phyloP scores from a whole-genome alignment of 2,888 invertebrate species.

The Diploptera punctata region DNA sequence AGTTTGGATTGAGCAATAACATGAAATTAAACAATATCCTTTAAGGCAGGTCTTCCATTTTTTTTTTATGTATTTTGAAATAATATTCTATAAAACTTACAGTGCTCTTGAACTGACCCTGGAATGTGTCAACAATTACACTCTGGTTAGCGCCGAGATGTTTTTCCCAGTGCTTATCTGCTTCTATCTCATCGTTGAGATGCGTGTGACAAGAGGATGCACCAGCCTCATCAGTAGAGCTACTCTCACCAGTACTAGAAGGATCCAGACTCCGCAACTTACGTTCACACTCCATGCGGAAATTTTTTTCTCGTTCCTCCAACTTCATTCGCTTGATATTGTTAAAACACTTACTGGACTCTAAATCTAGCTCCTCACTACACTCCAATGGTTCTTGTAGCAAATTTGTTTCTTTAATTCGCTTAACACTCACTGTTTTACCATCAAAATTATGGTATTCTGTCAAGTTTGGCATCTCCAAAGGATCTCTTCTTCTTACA shows the following conservation, averaged over 20 bases:
- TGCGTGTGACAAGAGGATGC: slow-evolving; percentile 22
- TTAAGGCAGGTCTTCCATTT: background rate
- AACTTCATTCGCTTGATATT: slow-evolving; percentile 55
- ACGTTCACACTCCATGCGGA: slow-evolving; percentile 47
- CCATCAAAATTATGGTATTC: slow-evolving; percentile 57
- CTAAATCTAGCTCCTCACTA: slow-evolving; percentile 25
- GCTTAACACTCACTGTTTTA: slow-evolving; percentile 54
- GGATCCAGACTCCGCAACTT: slow-evolving; percentile 42
- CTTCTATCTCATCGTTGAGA: slow-evolving; percentile 52
- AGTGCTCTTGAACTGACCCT: slow-evolving; percentile 69
- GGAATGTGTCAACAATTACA: slow-evolving; percentile 66
- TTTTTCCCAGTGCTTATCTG: slow-evolving; percentile 63
- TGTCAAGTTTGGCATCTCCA: slow-evolving; percentile 56
- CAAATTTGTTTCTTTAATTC: slow-evolving; percentile 60
- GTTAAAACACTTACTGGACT: slow-evolving; percentile 39
- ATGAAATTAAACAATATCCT: background rate
- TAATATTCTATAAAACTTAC: slow-evolving; percentile 54
- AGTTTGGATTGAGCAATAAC: too few species aligned
- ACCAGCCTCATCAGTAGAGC: slow-evolving; percentile 43
- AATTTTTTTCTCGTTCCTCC: slow-evolving; percentile 54
- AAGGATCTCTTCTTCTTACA: slow-evolving; percentile 50
- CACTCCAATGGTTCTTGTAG: slow-evolving; percentile 33
- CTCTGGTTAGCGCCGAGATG: slow-evolving; percentile 63
- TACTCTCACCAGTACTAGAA: slow-evolving; percentile 19
- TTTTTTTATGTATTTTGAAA: too few species aligned